Percentiles rank a stretch among this genome's conserved stretches.
Conservation (phyloP, 2,888 invertebrate genomes). For the Criorhina ranunculi region DNA sequence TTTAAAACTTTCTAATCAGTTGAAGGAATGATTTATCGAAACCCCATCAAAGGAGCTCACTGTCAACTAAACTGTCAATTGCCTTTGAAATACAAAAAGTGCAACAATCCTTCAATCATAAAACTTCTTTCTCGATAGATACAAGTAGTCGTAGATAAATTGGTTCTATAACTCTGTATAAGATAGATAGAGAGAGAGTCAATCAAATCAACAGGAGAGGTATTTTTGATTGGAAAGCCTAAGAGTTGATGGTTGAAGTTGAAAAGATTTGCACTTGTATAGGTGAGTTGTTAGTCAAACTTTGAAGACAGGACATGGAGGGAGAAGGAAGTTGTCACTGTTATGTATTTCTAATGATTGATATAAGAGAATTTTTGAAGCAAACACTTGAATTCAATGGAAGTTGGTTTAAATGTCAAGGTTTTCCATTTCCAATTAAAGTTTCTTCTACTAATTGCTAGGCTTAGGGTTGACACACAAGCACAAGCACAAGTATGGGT, state of each 20-base stretch:
- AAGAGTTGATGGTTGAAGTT: neutral
- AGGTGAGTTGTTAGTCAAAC: neutral
- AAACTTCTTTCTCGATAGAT: neutral
- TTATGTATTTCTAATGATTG: neutral
- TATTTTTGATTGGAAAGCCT: conserved; percentile 2
- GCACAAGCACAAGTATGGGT: too few relatives aligned
- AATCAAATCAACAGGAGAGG: conserved; percentile 28
- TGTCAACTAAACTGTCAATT: conserved; percentile 26
- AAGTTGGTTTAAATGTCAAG: too few relatives aligned
- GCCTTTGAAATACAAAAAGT: conserved; percentile 44
- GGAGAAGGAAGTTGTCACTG: neutral
- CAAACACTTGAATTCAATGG: too few relatives aligned
- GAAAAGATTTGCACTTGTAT: neutral
- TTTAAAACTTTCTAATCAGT: conserved; percentile 11
- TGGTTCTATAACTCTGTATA: neutral
- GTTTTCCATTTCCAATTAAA: too few relatives aligned
- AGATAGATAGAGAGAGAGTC: neutral
- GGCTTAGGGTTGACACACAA: too few relatives aligned
- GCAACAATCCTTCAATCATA: conserved; percentile 36
- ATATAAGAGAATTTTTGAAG: too few relatives aligned
- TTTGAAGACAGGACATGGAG: neutral
- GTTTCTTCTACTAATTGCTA: too few relatives aligned
- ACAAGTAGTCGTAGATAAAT: neutral
- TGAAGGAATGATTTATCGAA: conserved; percentile 35
- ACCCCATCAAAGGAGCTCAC: conserved; percentile 43